Evolutionary conservation across 2,888 invertebrate species (phyloP).

Genomic region (Nasonia oneida): DNA sequence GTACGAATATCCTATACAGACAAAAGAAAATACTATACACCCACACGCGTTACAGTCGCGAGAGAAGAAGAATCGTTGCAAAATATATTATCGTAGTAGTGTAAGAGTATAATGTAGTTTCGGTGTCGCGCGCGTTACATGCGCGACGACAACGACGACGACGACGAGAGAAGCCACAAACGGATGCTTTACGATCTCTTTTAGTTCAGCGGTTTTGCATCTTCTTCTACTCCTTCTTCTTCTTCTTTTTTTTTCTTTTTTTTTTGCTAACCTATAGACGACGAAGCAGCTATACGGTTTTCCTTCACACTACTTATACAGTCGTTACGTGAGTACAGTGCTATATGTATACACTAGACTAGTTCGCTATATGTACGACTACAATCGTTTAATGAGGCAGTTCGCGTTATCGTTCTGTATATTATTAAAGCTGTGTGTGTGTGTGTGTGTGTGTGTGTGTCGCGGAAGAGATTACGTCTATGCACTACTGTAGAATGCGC

Average conservation of each 20-base stretch:
- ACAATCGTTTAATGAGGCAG: slow-evolving; percentile 50
- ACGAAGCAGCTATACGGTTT: background rate
- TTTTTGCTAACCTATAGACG: background rate
- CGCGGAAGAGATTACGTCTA: background rate
- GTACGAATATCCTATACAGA: background rate
- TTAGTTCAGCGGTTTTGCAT: background rate
- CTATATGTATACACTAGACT: background rate
- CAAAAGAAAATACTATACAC: background rate
- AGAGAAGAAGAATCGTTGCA: background rate
- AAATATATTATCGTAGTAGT: background rate
- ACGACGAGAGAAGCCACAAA: slow-evolving; percentile 9
- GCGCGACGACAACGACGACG: background rate
- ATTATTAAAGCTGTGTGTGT: slow-evolving; percentile 26
- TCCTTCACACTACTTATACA: background rate
- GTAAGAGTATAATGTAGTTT: background rate
- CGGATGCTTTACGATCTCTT: slow-evolving; percentile 25
- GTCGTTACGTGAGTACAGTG: background rate
- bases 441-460: too few species aligned
- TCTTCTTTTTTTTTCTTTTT: background rate
- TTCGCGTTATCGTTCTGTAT: slow-evolving; percentile 35
- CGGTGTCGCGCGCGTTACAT: background rate
- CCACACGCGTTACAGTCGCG: background rate
- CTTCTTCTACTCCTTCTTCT: background rate
- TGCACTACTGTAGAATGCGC: background rate
- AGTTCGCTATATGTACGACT: background rate